phyloP scores from a whole-genome alignment of 2,888 invertebrate species.

The Schizaphis graminum region DNA sequence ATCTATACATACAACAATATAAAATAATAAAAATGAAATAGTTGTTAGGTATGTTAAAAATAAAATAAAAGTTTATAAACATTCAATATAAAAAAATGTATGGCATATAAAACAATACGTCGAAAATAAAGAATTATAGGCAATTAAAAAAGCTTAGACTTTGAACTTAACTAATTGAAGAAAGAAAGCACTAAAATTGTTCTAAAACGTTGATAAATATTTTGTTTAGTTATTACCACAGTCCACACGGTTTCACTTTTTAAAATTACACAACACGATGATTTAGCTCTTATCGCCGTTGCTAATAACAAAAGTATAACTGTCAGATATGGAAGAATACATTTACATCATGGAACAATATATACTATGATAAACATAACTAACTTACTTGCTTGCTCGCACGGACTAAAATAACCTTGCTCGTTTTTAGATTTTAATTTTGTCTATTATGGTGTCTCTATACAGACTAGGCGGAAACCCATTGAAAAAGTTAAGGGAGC shows the following conservation, averaged over 20 bases:
- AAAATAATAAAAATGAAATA: background rate
- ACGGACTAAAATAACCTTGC: too few species aligned
- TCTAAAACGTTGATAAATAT: background rate
- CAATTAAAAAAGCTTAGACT: background rate
- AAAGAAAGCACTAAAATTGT: background rate
- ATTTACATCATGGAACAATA: background rate
- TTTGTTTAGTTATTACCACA: background rate
- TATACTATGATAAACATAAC: background rate
- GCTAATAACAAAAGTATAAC: slow-evolving; percentile 32
- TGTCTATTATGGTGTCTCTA: too few species aligned
- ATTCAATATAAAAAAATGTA: background rate
- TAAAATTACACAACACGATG: slow-evolving; percentile 30
- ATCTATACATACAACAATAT: background rate
- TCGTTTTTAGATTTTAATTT: background rate
- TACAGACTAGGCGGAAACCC: too few species aligned
- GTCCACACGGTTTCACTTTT: background rate
- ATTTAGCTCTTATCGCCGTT: slow-evolving; percentile 42
- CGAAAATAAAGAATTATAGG: background rate
- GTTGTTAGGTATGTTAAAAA: background rate
- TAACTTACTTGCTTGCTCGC: too few species aligned
- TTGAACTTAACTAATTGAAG: background rate
- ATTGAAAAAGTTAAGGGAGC: too few species aligned
- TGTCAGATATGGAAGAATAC: background rate
- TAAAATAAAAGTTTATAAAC: background rate
- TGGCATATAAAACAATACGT: background rate